phyloP scores from a whole-genome alignment of 2,797 vertebrate species.

The Sphaeramia orbicularis region DNA sequence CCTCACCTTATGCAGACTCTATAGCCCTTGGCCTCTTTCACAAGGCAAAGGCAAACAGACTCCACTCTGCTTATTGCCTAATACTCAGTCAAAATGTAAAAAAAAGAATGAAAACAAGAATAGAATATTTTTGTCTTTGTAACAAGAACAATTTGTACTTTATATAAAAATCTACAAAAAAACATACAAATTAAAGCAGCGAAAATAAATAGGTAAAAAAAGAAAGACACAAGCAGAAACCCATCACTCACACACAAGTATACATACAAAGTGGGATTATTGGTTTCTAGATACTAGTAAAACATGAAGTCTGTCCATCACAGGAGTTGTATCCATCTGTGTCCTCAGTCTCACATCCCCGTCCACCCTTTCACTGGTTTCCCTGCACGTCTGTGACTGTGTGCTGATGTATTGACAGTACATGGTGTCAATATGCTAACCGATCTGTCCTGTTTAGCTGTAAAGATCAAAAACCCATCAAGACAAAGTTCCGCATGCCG shows the following conservation, averaged over 20 bases:
- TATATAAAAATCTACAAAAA: too few species aligned
- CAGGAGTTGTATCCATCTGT: slow-evolving; percentile 17
- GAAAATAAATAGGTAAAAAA: too few species aligned
- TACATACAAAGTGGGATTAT: neutral
- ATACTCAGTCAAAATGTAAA: neutral
- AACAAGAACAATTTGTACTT: too few species aligned
- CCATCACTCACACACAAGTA: too few species aligned
- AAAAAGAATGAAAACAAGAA: neutral
- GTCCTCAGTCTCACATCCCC: slow-evolving; percentile 30
- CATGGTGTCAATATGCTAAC: slow-evolving; percentile 30
- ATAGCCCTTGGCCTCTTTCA: slow-evolving; percentile 1
- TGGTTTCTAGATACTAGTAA: slow-evolving; percentile 15
- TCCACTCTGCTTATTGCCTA: slow-evolving; percentile 7
- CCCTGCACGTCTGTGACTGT: slow-evolving; percentile 40
- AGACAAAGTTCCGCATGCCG: slow-evolving; percentile 97
- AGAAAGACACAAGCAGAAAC: too few species aligned
- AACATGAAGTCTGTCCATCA: slow-evolving; percentile 1
- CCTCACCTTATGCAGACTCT: slow-evolving; percentile 38
- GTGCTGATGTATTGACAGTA: neutral
- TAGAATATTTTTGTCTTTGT: too few species aligned
- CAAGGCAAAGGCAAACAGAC: slow-evolving; percentile 9
- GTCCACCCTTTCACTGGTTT: slow-evolving; percentile 18
- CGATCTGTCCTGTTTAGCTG: slow-evolving; percentile 82
- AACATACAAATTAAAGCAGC: too few species aligned
- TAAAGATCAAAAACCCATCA: slow-evolving; percentile 99